Percentiles rank a stretch among this genome's conserved stretches.
phyloP scores from a whole-genome alignment of 1,140 invertebrate genomes.

The Oppia nitens region DNA sequence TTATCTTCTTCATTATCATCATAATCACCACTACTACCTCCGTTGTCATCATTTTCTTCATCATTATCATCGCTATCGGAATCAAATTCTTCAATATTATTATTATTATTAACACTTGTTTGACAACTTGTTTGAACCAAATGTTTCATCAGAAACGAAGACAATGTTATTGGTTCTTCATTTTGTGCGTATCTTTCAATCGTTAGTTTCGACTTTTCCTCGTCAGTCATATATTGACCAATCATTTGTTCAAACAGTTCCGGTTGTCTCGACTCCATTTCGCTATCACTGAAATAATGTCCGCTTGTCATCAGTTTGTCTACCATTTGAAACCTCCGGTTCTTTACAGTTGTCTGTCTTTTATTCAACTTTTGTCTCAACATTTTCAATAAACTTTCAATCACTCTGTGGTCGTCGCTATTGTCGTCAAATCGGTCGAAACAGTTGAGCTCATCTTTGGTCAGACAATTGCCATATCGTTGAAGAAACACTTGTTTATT shows the following conservation, averaged over 20 bases:
- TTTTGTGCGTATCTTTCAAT: conserved; percentile 17
- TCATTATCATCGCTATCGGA: conserved; percentile 27
- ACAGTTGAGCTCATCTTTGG: conserved; percentile 43
- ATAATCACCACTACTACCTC: too few species aligned
- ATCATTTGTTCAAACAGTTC: conserved; percentile 71
- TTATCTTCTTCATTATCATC: conserved; percentile 14
- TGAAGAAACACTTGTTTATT: conserved; percentile 49
- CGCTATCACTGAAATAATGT: conserved; percentile 68
- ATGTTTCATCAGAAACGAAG: conserved; percentile 31
- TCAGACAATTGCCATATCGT: conserved; percentile 55
- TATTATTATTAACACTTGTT: conserved; percentile 37
- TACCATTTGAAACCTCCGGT: conserved; percentile 63
- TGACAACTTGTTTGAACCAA: conserved; percentile 40
- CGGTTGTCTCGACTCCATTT: conserved; percentile 82
- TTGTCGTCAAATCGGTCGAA: conserved; percentile 32
- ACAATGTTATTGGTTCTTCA: conserved; percentile 21
- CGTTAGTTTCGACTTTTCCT: conserved; percentile 41
- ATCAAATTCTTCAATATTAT: conserved; percentile 33
- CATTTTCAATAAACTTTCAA: conserved; percentile 37
- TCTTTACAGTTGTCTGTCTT: conserved; percentile 36
- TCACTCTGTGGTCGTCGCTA: conserved; percentile 37
- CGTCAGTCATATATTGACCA: conserved; percentile 58
- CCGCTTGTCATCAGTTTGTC: conserved; percentile 48
- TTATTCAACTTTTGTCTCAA: conserved; percentile 31
- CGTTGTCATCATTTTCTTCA: too few species aligned